Conservation (phyloP, 2,888 invertebrate species). For the Euplagia quadripunctaria region DNA sequence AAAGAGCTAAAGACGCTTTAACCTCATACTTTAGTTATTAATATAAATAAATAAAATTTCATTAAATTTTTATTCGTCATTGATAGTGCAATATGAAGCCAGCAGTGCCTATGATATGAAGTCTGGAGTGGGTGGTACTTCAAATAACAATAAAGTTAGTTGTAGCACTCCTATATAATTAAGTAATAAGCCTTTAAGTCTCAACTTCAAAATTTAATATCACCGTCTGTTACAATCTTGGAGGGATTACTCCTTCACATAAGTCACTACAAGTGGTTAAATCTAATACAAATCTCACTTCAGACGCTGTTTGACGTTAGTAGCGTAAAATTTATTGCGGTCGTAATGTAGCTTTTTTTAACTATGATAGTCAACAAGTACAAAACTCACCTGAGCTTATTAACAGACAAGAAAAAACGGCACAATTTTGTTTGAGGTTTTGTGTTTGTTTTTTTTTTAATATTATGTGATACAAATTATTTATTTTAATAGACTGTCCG, state of each 20-base stretch:
- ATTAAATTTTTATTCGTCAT: no score
- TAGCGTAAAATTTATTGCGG: not conserved
- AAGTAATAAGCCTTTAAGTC: not conserved
- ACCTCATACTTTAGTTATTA: no score
- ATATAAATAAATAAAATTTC: no score
- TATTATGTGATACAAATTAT: no score
- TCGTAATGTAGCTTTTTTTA: not conserved
- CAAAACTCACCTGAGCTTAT: no score
- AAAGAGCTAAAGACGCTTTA: no score
- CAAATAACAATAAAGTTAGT: not conserved
- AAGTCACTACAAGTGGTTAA: not conserved
- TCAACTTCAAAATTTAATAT: conserved; percentile 6
- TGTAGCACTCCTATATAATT: conserved; percentile 1
- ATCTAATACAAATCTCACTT: conserved; percentile 1
- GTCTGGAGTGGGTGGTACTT: not conserved
- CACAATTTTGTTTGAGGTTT: not conserved
- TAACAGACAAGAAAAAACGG: not conserved
- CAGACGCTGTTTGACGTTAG: not conserved
- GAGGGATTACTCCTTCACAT: not conserved
- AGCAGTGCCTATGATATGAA: not conserved
- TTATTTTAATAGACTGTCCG: not conserved
- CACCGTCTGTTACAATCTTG: not conserved
- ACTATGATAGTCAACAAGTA: not conserved
- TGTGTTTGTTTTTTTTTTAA: not conserved
- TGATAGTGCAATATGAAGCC: not conserved